These are phyloP conservation scores for Synanthedon myopaeformis DNA, from an alignment of 2,888 invertebrate genomes.

Conservation along the genomic window DNA sequence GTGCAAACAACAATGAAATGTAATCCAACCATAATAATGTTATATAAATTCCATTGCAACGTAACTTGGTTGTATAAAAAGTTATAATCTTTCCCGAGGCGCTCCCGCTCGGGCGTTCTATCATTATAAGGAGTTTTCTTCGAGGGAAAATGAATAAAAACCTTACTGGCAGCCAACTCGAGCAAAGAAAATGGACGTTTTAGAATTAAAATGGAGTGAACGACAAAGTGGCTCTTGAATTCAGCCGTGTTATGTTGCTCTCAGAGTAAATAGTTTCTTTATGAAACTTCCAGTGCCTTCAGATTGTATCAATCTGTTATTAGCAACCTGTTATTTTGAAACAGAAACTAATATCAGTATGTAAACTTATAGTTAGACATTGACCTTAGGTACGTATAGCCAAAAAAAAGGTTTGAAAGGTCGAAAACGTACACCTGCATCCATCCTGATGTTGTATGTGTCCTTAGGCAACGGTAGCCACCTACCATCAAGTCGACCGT, in stretches of 20 bases:
- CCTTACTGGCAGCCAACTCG: background rate
- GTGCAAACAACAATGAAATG: background rate
- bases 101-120: background rate
- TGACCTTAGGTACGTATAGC: too few relatives aligned
- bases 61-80: background rate
- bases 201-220: background rate
- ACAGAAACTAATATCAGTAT: too few relatives aligned
- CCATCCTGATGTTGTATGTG: too few relatives aligned
- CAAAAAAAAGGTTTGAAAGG: too few relatives aligned
- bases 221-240: background rate
- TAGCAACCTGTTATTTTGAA: too few relatives aligned
- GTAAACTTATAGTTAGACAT: too few relatives aligned
- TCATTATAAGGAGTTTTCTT: background rate
- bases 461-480: too few relatives aligned
- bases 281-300: too few relatives aligned
- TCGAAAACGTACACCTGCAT: too few relatives aligned
- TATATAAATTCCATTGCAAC: background rate
- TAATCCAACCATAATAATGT: background rate
- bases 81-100: conserved; percentile 20
- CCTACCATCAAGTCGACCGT: too few relatives aligned
- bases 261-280: too few relatives aligned
- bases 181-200: background rate
- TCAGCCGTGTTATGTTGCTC: background rate
- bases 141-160: background rate
- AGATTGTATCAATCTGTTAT: too few relatives aligned